Base-by-base conservation (phyloP, 2,113 vertebrate species). In the Centropus bengalensis region DNA sequence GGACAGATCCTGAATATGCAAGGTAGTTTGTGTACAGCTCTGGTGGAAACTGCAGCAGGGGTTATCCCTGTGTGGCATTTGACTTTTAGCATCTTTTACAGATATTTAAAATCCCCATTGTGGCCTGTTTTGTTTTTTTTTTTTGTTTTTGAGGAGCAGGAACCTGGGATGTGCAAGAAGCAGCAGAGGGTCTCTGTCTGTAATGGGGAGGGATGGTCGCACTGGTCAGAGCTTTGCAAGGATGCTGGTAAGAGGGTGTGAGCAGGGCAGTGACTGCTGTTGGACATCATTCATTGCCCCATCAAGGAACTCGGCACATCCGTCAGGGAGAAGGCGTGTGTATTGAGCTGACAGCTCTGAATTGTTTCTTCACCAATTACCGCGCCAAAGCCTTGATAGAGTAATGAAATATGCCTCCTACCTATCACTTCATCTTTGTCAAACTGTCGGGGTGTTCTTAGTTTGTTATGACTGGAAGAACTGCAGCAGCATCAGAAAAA, bases 321-420 rank as follows among this genome's bases (percentile, higher is more conserved):
- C 79, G 71, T 92, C 96, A 97, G 95, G 64, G 86, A 63, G 76
- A 70, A 96, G 91, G 80, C 10, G 52, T 42, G 84, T 95, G 81
- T 28, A 70, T 80, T 1, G 22, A 96, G 75, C 82, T 96, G 96
- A 96, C 97, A 96, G 96, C 95, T 95, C 91, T 67, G 89, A 71
- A 92, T 96, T 96, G 96, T 95, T 96, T 96, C 93, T 95, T 89
- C 93, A 85, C 92, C 93, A 93, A 95, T 95, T 96, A 96, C 92
- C 42, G 59, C 19, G 52, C 84, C 92, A 77, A 55, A 93, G 93
- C 96, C 92, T 79, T 71, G 93, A 90, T 71, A 86, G 95, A 5
- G 24, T 95, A 96, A 91, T 95, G 96, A 97, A 96, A 97, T 88
- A 62, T 95, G 95, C 93, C 96, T 96, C 96, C 93, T 78, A 69